Conservation (phyloP, 2,888 invertebrate species). For the Megalurothrips usitatus region DNA sequence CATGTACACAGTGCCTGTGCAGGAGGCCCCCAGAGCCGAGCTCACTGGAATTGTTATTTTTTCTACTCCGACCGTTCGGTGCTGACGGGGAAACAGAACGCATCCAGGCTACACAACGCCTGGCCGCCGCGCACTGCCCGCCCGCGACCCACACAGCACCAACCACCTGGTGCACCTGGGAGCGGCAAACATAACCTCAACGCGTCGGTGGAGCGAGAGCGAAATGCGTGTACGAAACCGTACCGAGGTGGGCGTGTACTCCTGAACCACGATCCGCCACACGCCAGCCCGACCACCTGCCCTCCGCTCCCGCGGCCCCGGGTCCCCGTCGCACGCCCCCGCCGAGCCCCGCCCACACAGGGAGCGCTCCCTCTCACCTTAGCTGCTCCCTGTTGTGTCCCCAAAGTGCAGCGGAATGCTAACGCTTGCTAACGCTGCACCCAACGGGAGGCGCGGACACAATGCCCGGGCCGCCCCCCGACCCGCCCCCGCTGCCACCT, state of each 20-base stretch:
- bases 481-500: constrained; percentile 4
- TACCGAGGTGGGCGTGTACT: background rate
- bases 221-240: background rate
- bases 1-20: background rate
- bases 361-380: background rate
- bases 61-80: too few relatives aligned
- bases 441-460: background rate
- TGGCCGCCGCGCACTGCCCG: background rate
- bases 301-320: background rate
- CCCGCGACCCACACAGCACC: background rate
- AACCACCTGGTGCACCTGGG: background rate
- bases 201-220: background rate
- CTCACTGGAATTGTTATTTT: background rate
- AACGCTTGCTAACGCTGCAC: background rate
- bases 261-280: background rate
- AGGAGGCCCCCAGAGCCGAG: background rate
- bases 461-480: background rate
- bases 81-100: background rate
- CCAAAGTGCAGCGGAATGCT: background rate
- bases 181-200: background rate
- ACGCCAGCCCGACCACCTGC: background rate
- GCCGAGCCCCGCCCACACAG: background rate
- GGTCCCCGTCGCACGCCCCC: background rate
- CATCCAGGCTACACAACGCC: background rate
- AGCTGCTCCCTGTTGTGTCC: background rate